A percentile compares a stretch with the other conserved stretches of the same genome.
Evolutionary conservation across 2,888 invertebrate genomes (phyloP).

Genomic region (Chaitophorus viminalis): DNA sequence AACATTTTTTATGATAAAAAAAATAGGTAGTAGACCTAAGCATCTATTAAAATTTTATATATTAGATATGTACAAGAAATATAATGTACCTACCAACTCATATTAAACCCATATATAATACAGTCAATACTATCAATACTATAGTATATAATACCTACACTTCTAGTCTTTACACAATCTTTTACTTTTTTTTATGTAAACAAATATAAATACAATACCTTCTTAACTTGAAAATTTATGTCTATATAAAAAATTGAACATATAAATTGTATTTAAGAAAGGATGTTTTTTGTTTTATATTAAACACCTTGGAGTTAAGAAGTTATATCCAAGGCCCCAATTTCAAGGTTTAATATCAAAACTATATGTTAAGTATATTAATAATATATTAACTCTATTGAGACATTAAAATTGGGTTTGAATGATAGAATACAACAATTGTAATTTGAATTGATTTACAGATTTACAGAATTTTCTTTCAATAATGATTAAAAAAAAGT

Average conservation of each 20-base stretch:
- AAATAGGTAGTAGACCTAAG: too few species aligned
- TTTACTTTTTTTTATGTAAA: too few species aligned
- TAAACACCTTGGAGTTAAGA: constrained; percentile 40
- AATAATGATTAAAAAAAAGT: too few species aligned
- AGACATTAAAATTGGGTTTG: background rate
- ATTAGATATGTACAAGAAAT: too few species aligned
- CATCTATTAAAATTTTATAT: too few species aligned
- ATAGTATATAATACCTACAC: too few species aligned
- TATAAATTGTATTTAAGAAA: constrained; percentile 14
- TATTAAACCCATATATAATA: too few species aligned
- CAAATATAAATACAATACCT: background rate
- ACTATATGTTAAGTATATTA: background rate
- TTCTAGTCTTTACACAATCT: too few species aligned
- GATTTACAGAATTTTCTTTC: background rate
- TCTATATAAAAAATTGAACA: background rate
- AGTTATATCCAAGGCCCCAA: constrained; percentile 20
- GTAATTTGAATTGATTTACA: background rate
- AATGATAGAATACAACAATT: background rate
- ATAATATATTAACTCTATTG: background rate
- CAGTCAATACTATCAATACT: too few species aligned
- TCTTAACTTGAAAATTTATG: background rate
- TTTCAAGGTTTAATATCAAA: constrained; percentile 41
- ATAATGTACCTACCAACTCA: too few species aligned
- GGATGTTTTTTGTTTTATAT: constrained; percentile 31
- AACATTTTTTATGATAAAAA: too few species aligned